Evolutionary conservation across 2,113 vertebrate genomes (phyloP).

Genomic region (Numida meleagris): DNA sequence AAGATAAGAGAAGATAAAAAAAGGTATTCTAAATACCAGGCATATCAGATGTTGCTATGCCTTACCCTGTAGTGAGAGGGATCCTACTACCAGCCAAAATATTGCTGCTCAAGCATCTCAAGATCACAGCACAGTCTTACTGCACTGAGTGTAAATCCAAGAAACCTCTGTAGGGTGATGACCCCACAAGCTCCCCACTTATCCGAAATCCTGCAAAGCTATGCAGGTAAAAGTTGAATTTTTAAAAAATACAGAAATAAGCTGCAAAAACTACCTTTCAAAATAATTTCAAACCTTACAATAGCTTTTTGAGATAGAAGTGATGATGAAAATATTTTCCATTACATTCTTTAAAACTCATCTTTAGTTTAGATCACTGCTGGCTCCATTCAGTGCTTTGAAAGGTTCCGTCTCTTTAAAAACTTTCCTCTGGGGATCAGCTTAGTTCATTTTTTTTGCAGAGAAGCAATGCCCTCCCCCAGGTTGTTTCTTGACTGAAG

Average conservation of each 20-base stretch:
- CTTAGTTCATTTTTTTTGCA: slow-evolving; percentile 15
- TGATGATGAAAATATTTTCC: not conserved
- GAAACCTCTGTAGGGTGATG: not conserved
- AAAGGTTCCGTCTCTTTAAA: slow-evolving; percentile 28
- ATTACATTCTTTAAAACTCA: not conserved
- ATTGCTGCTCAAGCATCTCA: too few relatives aligned
- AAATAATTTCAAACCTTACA: not conserved
- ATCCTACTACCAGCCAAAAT: too few relatives aligned
- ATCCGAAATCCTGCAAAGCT: not conserved
- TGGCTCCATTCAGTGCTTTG: not conserved
- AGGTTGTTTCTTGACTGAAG: slow-evolving; percentile 53
- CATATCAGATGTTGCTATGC: too few relatives aligned
- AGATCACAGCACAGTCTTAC: not conserved
- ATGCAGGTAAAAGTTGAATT: not conserved
- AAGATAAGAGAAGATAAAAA: not conserved
- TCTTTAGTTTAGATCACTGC: not conserved
- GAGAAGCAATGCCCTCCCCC: slow-evolving; percentile 18
- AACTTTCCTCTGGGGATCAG: slow-evolving; percentile 7
- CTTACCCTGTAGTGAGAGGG: too few relatives aligned
- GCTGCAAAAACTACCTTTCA: not conserved
- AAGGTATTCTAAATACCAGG: too few relatives aligned
- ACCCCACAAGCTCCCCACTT: too few relatives aligned
- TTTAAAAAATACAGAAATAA: not conserved
- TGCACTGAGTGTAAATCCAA: not conserved
- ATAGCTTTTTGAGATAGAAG: not conserved